Base-by-base conservation (phyloP, 2,797 vertebrate species). In the Malurus splendens region DNA sequence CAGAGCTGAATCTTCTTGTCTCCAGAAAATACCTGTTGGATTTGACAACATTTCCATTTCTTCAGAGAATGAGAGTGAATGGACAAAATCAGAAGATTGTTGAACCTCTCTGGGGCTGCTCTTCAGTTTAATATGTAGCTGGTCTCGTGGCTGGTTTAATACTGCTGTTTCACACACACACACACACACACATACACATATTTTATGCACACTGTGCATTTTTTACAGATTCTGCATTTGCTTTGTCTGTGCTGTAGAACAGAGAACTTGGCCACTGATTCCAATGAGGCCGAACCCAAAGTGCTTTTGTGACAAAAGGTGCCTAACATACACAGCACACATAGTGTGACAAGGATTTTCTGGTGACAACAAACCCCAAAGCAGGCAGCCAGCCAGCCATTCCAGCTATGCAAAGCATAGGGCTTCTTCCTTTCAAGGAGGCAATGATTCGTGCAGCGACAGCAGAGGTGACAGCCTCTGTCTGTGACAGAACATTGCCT, bases 361-460 rank as follows among this genome's bases (percentile, higher is more conserved):
- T 4, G 6, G 42, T 23, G 66, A 28, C 55, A 51, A 3, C 9
- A 44, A 25, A 10, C 8, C 9, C 41, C 15, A 15, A 32, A 51
- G 64, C 67, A 61, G 75, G 18, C 44, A 38, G 38, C 27, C 36
- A 23, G 76, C 12, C 51, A 65, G 56, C 38, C 44, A 10, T 7
- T 32, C 30, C 52, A 67, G 32, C 41, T 10, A 22, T 4, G 2
- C 44, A 25, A 36, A 82, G 73, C 42, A 3, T 2, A 9, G 36
- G 20, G 32, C 48, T 39, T 30, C 51, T 41, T 56, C 57, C 44
- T 54, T 30, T 18, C 15, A 2, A 16, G 22, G 32, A 72, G 51
- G 51, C 3, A 1, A 30, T 1, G 3, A 60, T 17, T 22, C 1
- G 0, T 9, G 5, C 22, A 15, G 87, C 1, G 3, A 7, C 0